Base-by-base conservation (phyloP, 2,113 vertebrate species). In the Chaenocephalus aceratus region DNA sequence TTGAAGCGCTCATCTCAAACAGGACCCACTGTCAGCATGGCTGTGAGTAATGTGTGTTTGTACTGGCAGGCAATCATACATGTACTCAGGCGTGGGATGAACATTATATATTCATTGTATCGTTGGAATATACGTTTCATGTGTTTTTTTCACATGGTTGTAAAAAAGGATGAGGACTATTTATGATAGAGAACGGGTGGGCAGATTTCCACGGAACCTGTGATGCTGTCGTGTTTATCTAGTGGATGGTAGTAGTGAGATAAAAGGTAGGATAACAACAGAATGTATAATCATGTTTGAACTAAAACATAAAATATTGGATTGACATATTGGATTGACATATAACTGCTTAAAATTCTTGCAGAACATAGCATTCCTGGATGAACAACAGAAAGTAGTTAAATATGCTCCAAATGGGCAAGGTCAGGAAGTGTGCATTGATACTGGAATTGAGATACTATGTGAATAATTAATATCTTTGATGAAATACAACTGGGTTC, bases 401-500 rank as follows among this genome's bases (percentile, higher is more conserved):
- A 75, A 69, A 70, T 84, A 72, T 77, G 45, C 64, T 80, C 11
- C 65, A 83, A 87, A 86, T 79, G 21, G 85, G 80, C 85, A 77
- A 15, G 23, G 73, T 90, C 71, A 78, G 83, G 74, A 79, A 86
- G 72, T 41, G 49, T 81, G 83, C 73, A 71, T 23, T 71, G 36
- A 69, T 44, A 87, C 76, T 36, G 45, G 65, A 52, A 57, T 80
- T 75, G 68, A 76, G 56, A 77, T 51, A 66, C 5, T 56, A 48
- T 72, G 74, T 83, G 66, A 90, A 80, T 86, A 89, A 91, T 90
- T 83, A 80, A 86, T 81, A 84, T 59, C 46, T 84, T 77, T 83
- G 26, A 85, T 86, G 61, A 79, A 72, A 54, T 56, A 65, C 36
- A 26, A 68, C 21, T 46, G 16, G 73, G 63, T 86, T 83, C 59